Conservation (phyloP, 2,113 vertebrate genomes). For the Rhinolophus sinicus region DNA sequence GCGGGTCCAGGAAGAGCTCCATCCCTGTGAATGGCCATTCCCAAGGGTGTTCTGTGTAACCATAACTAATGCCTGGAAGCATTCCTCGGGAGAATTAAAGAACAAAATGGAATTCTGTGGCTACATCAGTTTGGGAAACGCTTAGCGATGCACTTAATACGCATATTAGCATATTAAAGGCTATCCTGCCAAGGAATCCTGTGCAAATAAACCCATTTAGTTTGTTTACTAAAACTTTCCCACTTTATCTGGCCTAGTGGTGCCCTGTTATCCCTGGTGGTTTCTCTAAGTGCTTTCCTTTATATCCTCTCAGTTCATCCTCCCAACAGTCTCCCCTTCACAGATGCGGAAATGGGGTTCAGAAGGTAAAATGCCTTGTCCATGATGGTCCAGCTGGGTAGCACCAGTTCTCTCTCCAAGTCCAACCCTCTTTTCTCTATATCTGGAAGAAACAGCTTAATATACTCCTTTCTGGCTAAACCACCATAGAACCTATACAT, state of each 20-base stretch:
- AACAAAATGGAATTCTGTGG: not conserved
- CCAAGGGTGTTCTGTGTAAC: not conserved
- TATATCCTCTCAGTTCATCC: not conserved
- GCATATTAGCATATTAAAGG: not conserved
- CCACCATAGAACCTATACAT: not conserved
- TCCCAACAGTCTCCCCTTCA: not conserved
- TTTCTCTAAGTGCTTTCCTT: not conserved
- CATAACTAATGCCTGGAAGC: not conserved
- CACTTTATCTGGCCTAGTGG: not conserved
- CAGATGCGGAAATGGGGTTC: not conserved
- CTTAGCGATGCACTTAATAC: not conserved
- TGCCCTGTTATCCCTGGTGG: not conserved
- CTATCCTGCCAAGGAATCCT: not conserved
- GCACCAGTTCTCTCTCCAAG: not conserved
- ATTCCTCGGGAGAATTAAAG: not conserved
- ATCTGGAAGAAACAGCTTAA: not conserved
- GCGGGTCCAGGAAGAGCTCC: rapidly evolving
- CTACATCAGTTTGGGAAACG: not conserved
- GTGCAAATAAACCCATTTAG: not conserved
- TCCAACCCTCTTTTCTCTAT: not conserved
- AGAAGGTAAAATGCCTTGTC: not conserved
- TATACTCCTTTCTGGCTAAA: not conserved
- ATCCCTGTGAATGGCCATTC: not conserved
- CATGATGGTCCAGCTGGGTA: not conserved
- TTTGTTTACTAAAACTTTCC: not conserved